Evolutionary conservation across 2,888 invertebrate genomes (phyloP).

Genomic region (Notocelia uddmanniana): DNA sequence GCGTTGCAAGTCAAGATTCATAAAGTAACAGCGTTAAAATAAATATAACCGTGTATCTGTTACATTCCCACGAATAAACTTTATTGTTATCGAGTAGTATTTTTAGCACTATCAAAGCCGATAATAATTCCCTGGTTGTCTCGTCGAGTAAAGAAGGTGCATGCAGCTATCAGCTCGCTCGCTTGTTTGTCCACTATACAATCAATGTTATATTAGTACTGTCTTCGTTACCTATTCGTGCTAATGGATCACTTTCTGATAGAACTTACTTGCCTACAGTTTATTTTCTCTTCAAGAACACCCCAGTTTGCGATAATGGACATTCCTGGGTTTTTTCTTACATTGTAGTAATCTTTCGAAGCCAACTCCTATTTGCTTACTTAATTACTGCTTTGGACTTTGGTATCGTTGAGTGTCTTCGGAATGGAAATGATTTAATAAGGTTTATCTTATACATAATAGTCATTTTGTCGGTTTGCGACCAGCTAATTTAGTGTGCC

Average conservation of each 20-base stretch:
- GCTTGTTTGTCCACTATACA: conserved; percentile 43
- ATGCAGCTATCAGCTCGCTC: conserved; percentile 54
- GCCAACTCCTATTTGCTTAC: not conserved
- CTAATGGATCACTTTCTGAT: not conserved
- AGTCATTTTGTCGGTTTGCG: no score
- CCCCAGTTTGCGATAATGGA: not conserved
- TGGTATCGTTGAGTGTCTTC: no score
- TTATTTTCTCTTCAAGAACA: not conserved
- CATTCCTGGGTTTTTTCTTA: not conserved
- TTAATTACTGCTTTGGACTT: no score
- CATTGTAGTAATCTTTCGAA: not conserved
- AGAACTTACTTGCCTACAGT: not conserved
- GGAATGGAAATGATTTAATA: no score
- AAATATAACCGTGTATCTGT: conserved; percentile 42
- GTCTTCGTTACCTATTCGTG: conserved; percentile 9
- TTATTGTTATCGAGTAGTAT: conserved; percentile 64
- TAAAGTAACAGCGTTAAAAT: conserved; percentile 4
- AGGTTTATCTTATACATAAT: no score
- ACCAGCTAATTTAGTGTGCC: no score
- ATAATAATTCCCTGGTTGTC: conserved; percentile 58
- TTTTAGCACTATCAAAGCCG: conserved; percentile 76
- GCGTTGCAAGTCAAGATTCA: no score
- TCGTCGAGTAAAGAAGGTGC: conserved; percentile 62
- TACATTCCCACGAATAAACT: conserved; percentile 63
- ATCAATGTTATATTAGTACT: conserved; percentile 19